Percentiles rank a stretch among this genome's conserved stretches.
Evolutionary conservation across 1,140 invertebrate species (phyloP).

Genomic region (Mizuhopecten yessoensis): DNA sequence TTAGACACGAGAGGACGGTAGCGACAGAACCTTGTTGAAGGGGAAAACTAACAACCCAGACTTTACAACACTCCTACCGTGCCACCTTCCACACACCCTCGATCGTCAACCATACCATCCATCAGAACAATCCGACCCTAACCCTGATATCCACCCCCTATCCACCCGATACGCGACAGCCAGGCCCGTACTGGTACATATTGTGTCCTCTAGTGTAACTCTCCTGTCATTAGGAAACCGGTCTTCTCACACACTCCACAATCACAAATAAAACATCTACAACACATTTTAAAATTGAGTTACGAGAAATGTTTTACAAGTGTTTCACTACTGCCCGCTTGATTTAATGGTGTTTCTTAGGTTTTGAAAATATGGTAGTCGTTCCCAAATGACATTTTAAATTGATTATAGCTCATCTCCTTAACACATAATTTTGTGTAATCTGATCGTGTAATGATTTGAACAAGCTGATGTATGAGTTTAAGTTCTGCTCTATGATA

Average conservation of each 20-base stretch:
- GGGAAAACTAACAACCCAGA: neutral
- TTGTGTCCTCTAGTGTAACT: neutral
- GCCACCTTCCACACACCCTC: neutral
- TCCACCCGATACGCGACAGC: neutral
- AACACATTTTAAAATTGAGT: neutral
- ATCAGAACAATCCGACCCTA: neutral
- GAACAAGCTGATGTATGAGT: neutral
- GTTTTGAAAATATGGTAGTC: neutral
- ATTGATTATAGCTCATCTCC: constrained; percentile 9
- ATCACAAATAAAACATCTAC: neutral
- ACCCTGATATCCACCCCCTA: neutral
- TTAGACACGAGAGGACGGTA: too few species aligned
- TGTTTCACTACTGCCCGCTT: neutral
- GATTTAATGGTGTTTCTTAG: neutral
- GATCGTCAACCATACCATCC: neutral
- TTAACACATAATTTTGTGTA: constrained; percentile 22
- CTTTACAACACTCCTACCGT: neutral
- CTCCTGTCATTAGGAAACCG: neutral
- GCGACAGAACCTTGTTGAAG: too few species aligned
- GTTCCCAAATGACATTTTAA: neutral
- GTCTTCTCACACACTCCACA: neutral
- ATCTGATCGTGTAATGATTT: neutral
- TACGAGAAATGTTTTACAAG: neutral
- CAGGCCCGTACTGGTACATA: neutral
- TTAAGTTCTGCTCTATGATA: neutral